phyloP scores from a whole-genome alignment of 2,888 invertebrate species.

The Dinocampus coccinellae region DNA sequence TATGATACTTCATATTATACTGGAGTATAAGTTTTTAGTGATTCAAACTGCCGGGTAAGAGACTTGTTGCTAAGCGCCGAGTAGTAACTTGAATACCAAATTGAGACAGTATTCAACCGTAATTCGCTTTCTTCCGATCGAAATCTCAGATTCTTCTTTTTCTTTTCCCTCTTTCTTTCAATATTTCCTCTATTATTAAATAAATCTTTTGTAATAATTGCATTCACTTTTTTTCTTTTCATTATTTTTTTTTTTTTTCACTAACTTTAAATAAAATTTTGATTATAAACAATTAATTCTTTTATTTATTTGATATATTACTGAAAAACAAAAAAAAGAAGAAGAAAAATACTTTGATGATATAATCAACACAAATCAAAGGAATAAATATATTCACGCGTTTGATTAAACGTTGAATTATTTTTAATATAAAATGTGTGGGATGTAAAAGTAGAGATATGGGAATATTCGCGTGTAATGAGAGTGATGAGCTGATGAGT shows the following conservation, averaged over 20 bases:
- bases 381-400: too few species aligned
- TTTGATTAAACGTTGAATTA: too few species aligned
- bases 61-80: conserved; percentile 25
- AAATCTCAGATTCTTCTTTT: conserved; percentile 44
- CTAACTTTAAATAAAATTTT: too few species aligned
- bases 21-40: background rate
- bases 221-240: conserved; percentile 1
- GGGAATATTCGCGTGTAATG: background rate
- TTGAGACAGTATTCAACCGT: conserved; percentile 49
- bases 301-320: too few species aligned
- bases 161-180: conserved; percentile 30
- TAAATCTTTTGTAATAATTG: background rate
- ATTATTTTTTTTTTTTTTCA: background rate
- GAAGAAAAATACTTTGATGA: too few species aligned
- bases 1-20: too few species aligned
- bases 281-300: too few species aligned
- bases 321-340: too few species aligned
- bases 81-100: conserved; percentile 52
- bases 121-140: conserved; percentile 62
- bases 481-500: background rate
- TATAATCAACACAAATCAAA: too few species aligned
- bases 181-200: background rate
- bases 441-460: too few species aligned
- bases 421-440: too few species aligned
- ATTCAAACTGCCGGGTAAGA: background rate